Percentiles rank a stretch among this genome's conserved stretches.
Conservation (phyloP, 1,140 invertebrate species). For the Bombus balteatus region DNA sequence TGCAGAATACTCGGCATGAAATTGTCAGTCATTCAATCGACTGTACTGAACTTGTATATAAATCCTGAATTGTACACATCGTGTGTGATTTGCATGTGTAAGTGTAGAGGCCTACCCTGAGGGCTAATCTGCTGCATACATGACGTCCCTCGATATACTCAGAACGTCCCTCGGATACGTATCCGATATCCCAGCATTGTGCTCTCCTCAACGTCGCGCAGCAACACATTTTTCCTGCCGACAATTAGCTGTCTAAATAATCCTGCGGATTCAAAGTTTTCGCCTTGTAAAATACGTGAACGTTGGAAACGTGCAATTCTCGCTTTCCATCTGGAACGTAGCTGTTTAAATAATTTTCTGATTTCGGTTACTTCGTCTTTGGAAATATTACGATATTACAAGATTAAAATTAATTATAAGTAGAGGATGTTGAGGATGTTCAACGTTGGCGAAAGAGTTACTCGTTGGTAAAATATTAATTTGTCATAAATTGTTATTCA, state of each 20-base stretch:
- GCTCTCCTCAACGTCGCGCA: background rate
- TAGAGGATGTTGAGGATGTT: too few relatives aligned
- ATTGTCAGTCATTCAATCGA: slow-evolving; percentile 26
- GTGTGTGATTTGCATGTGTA: slow-evolving; percentile 8
- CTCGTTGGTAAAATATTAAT: too few relatives aligned
- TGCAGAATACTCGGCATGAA: background rate
- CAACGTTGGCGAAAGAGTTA: too few relatives aligned
- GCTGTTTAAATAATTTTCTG: too few relatives aligned
- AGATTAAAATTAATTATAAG: too few relatives aligned
- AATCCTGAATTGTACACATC: slow-evolving; percentile 3
- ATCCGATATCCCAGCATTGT: background rate
- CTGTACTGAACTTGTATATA: background rate
- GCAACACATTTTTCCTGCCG: background rate
- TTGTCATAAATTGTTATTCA: too few relatives aligned
- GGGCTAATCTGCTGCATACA: slow-evolving; percentile 9
- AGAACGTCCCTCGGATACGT: slow-evolving; percentile 7
- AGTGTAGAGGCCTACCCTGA: slow-evolving; percentile 11
- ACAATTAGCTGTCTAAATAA: background rate
- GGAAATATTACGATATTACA: accelerated
- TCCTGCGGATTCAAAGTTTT: background rate
- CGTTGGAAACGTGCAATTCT: too few relatives aligned
- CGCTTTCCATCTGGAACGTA: too few relatives aligned
- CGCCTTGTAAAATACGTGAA: background rate
- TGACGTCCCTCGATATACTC: slow-evolving; percentile 31
- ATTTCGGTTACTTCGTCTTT: too few relatives aligned